Percentiles rank a stretch among this genome's conserved stretches.
These are phyloP conservation scores for Sprattus sprattus DNA, from an alignment of 2,113 vertebrate genomes.

Conservation along the genomic window DNA sequence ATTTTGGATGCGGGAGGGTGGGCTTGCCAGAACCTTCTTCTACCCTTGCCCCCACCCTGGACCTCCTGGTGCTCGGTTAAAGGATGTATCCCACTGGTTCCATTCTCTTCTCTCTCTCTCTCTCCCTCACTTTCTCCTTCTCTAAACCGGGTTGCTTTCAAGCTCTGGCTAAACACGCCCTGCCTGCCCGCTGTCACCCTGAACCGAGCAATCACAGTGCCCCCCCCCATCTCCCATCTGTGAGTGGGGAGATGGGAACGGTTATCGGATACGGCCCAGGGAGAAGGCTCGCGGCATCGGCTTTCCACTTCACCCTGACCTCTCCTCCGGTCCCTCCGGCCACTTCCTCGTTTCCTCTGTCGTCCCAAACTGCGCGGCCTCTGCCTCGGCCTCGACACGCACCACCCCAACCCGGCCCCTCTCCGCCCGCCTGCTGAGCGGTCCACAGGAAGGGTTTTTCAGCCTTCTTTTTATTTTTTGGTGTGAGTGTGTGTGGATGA, in stretches of 20 bases:
- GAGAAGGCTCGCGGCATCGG: conserved; percentile 78
- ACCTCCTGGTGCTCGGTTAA: conserved; percentile 75
- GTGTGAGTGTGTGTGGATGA: not conserved
- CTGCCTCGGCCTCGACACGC: conserved; percentile 62
- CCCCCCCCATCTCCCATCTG: conserved; percentile 52
- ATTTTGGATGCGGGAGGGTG: conserved; percentile 59
- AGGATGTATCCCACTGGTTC: conserved; percentile 69
- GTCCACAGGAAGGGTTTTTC: conserved; percentile 69
- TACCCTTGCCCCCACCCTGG: conserved; percentile 68
- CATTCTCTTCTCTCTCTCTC: conserved; percentile 53
- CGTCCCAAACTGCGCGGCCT: conserved; percentile 64
- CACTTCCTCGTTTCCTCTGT: conserved; percentile 65
- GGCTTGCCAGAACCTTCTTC: conserved; percentile 70
- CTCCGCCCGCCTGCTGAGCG: conserved; percentile 14
- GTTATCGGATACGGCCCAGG: conserved; percentile 83
- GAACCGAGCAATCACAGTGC: conserved; percentile 67
- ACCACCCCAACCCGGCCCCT: conserved; percentile 39
- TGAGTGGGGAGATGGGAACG: conserved; percentile 75
- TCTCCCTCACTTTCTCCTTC: not conserved
- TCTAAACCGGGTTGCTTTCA: conserved; percentile 47
- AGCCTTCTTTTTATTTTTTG: not conserved
- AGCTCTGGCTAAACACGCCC: conserved; percentile 70
- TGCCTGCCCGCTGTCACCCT: conserved; percentile 69
- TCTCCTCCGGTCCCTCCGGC: conserved; percentile 65
- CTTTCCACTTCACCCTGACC: conserved; percentile 80